Percentiles rank a stretch among this genome's conserved stretches.
Conservation (phyloP, 2,113 vertebrate genomes). For the Hippoglossus stenolepis region DNA sequence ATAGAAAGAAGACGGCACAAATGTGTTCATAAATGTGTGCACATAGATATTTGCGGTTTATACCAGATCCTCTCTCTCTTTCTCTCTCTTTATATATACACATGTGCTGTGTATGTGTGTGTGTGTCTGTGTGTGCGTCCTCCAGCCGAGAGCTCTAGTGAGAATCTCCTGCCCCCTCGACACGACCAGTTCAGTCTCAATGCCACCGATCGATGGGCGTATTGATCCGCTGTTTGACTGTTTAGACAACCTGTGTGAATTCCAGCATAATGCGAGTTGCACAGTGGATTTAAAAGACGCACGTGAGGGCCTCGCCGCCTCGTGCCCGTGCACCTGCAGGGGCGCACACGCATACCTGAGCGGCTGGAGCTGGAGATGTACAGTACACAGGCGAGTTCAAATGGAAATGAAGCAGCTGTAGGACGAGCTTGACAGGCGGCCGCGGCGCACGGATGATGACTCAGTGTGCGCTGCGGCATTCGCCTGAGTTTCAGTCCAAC, state of each 20-base stretch:
- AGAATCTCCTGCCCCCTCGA: conserved; percentile 74
- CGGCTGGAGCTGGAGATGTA: not conserved
- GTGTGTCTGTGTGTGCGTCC: conserved; percentile 12
- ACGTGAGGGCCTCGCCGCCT: not conserved
- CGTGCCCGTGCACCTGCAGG: not conserved
- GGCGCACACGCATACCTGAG: not conserved
- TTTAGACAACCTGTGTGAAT: conserved; percentile 80
- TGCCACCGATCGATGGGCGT: conserved; percentile 72
- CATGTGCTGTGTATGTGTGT: not conserved
- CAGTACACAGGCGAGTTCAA: not conserved
- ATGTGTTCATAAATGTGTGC: conserved; percentile 18
- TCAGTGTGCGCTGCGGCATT: conserved; percentile 20
- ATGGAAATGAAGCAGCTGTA: conserved; percentile 12
- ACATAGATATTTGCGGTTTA: conserved; percentile 31
- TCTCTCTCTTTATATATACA: not conserved
- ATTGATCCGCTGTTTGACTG: conserved; percentile 77
- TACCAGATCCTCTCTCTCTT: not conserved
- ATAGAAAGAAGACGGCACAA: not conserved
- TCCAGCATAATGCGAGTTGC: conserved; percentile 63
- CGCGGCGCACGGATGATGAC: not conserved
- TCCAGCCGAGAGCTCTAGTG: conserved; percentile 52
- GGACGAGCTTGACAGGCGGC: not conserved
- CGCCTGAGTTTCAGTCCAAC: conserved; percentile 7
- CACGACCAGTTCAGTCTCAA: conserved; percentile 77
- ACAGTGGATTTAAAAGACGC: conserved; percentile 59